A percentile compares a stretch with the other conserved stretches of the same genome.
phyloP scores from a whole-genome alignment of 2,888 invertebrate species.

The Glomeris marginata region DNA sequence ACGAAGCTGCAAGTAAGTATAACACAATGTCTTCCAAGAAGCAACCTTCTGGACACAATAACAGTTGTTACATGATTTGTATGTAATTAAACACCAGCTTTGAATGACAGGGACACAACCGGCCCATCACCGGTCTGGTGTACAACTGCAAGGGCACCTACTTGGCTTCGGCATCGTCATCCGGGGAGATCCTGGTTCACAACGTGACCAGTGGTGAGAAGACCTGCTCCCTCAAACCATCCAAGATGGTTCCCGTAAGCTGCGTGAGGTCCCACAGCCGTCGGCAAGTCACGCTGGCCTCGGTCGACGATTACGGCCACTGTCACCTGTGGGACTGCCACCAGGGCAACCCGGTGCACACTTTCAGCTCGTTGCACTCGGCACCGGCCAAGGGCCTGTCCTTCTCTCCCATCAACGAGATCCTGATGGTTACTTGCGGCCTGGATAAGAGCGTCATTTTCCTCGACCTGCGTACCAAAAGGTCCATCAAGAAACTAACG shows the following conservation, averaged over 20 bases:
- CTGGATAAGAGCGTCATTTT: conserved; percentile 30
- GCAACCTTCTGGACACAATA: neutral
- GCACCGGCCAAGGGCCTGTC: conserved; percentile 30
- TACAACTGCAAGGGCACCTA: conserved; percentile 28
- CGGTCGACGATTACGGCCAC: conserved; percentile 28
- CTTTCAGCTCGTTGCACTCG: conserved; percentile 25
- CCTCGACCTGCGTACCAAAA: conserved; percentile 28
- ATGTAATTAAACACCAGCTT: neutral
- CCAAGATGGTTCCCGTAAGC: conserved; percentile 11
- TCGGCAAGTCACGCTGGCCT: conserved; percentile 26
- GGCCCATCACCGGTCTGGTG: conserved; percentile 23
- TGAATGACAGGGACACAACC: conserved; percentile 24
- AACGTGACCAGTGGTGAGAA: conserved; percentile 28
- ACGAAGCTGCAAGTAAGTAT: conserved; percentile 5
- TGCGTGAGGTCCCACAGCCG: conserved; percentile 25
- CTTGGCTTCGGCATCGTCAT: conserved; percentile 27
- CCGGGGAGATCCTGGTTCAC: conserved; percentile 28
- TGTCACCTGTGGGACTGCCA: conserved; percentile 30
- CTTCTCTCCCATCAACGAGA: conserved; percentile 33
- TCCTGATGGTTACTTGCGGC: conserved; percentile 30
- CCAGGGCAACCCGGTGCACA: conserved; percentile 24
- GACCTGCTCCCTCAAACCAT: conserved; percentile 23
- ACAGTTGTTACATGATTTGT: neutral
- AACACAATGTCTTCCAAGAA: neutral
- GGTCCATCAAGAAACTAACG: conserved; percentile 14